Percentiles rank a stretch among this genome's conserved stretches.
phyloP scores from a whole-genome alignment of 2,113 vertebrate genomes.

The Sapayoa aenigma region DNA sequence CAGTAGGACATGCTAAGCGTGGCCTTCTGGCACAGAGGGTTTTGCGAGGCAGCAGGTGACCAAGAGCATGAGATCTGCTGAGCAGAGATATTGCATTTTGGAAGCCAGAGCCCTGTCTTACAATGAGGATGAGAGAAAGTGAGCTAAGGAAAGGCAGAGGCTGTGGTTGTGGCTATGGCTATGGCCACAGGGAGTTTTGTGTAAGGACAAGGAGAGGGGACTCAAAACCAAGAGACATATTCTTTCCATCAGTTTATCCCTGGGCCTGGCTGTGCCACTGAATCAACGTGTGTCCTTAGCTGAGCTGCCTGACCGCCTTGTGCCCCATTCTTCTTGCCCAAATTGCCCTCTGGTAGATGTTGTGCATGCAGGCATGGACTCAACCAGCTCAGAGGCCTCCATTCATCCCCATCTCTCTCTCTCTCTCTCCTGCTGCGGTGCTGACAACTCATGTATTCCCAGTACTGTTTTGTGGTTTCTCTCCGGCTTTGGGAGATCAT shows the following conservation, averaged over 20 bases:
- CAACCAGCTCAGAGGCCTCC: background rate
- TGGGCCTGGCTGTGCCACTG: background rate
- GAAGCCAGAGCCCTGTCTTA: background rate
- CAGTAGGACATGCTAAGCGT: rapidly evolving
- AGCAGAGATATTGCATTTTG: background rate
- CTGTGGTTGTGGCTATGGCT: background rate
- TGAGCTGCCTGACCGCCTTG: background rate
- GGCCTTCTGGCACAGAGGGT: rapidly evolving
- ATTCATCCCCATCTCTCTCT: slow-evolving; percentile 15
- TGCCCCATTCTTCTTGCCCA: background rate
- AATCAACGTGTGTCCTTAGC: rapidly evolving
- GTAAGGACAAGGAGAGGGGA: background rate
- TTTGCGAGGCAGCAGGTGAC: background rate
- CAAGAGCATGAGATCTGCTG: background rate
- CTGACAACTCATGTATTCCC: slow-evolving; percentile 49
- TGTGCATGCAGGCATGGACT: background rate
- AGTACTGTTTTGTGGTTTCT: slow-evolving; percentile 20
- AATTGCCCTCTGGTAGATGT: background rate
- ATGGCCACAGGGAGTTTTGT: background rate
- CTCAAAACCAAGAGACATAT: background rate
- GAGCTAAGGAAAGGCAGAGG: background rate
- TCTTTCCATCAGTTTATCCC: background rate
- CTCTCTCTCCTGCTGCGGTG: background rate
- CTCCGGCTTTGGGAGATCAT: background rate
- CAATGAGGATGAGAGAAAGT: background rate